A percentile compares a stretch with the other conserved stretches of the same genome.
Evolutionary conservation across 2,113 vertebrate genomes (phyloP).

Genomic region (Centrocercus urophasianus): DNA sequence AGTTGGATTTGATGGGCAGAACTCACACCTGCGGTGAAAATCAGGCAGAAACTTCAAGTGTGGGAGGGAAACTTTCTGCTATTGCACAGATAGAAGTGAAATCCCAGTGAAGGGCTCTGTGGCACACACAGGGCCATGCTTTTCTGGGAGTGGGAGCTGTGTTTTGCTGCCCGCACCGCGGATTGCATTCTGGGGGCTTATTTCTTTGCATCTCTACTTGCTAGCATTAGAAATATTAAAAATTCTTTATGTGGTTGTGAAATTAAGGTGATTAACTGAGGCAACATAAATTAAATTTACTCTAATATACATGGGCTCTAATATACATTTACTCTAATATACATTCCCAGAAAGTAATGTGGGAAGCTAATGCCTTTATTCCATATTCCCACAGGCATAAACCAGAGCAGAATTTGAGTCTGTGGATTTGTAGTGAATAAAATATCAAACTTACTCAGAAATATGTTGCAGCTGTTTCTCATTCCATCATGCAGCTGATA

Average conservation of each 20-base stretch:
- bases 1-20: background rate
- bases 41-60: background rate
- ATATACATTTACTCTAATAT: background rate
- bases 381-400: slow-evolving; percentile 8
- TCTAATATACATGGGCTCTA: background rate
- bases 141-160: background rate
- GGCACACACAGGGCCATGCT: rapidly evolving
- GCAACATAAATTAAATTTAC: background rate
- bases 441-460: slow-evolving; percentile 29
- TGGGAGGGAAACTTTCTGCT: background rate
- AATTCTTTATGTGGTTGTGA: background rate
- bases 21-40: background rate
- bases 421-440: slow-evolving; percentile 33
- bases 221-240: background rate
- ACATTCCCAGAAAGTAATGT: background rate
- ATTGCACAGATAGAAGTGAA: background rate
- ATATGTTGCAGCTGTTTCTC: slow-evolving; percentile 51
- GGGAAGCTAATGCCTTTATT: slow-evolving; percentile 26
- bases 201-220: background rate
- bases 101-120: background rate
- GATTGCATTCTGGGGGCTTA: background rate
- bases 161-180: background rate
- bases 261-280: slow-evolving; percentile 26
- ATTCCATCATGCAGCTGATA: slow-evolving; percentile 63
- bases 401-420: background rate